A percentile compares a stretch with the other conserved stretches of the same genome.
Conservation (phyloP, 30 jellyfish, hydroid and myxozoan genomes). For the Pelagia noctiluca region DNA sequence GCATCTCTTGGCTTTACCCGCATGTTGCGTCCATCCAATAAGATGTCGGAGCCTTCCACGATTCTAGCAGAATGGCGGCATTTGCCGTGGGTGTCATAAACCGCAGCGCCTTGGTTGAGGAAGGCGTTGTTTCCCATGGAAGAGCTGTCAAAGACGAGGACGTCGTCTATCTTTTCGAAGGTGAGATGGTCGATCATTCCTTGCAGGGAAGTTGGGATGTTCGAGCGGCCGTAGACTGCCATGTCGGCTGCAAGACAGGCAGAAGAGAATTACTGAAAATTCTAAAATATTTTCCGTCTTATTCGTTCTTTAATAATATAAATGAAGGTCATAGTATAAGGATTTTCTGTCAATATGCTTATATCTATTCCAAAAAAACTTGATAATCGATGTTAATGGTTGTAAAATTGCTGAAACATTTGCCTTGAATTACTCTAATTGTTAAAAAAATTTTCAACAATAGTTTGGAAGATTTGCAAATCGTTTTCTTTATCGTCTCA, state of each 20-base stretch:
- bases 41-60: slow-evolving; percentile 86
- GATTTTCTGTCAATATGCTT: too few species aligned
- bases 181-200: slow-evolving; percentile 75
- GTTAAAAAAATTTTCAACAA: too few species aligned
- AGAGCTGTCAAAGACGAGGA: slow-evolving; percentile 82
- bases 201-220: slow-evolving; percentile 77
- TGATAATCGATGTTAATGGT: too few species aligned
- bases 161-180: slow-evolving; percentile 93
- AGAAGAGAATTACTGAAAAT: not conserved
- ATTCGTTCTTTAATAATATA: too few species aligned
- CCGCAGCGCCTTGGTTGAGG: slow-evolving; percentile 88
- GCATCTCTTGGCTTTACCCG: slow-evolving; percentile 91
- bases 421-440: too few species aligned
- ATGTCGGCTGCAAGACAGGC: slow-evolving; percentile 5
- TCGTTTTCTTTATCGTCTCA: too few species aligned
- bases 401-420: too few species aligned
- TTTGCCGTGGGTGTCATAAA: slow-evolving; percentile 93
- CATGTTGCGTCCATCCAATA: slow-evolving; percentile 93
- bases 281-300: too few species aligned
- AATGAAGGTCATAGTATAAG: too few species aligned
- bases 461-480: too few species aligned
- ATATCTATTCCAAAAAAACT: too few species aligned
- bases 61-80: slow-evolving; percentile 95
- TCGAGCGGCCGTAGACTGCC: slow-evolving; percentile 68
- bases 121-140: slow-evolving; percentile 91